phyloP scores from a whole-genome alignment of 2,888 invertebrate species.

The Agrilus cyanescens region DNA sequence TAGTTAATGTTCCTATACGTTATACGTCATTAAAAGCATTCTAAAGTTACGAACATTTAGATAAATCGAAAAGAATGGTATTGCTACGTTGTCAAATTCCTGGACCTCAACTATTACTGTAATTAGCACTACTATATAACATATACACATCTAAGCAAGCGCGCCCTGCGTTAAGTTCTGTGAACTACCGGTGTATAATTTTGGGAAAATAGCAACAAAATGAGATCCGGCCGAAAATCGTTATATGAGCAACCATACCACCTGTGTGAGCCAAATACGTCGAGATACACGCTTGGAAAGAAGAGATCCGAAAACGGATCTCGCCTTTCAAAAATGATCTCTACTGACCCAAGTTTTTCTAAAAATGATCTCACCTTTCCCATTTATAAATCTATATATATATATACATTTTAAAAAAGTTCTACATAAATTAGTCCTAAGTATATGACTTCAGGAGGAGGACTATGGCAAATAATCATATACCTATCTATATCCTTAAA shows the following conservation, averaged over 20 bases:
- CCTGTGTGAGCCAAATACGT: background rate
- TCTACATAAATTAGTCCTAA: too few species aligned
- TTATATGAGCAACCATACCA: background rate
- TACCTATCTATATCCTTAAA: too few species aligned
- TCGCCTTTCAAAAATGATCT: conserved; percentile 2
- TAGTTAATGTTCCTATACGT: too few species aligned
- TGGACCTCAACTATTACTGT: background rate
- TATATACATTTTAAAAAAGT: too few species aligned
- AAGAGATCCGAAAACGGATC: conserved; percentile 2
- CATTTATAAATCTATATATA: too few species aligned
- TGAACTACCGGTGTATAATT: background rate
- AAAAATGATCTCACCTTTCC: background rate
- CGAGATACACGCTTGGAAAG: background rate
- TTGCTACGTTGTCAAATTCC: background rate
- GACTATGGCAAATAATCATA: too few species aligned
- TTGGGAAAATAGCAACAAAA: background rate
- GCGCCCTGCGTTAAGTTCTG: too few species aligned
- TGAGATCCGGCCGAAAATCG: background rate
- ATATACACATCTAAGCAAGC: too few species aligned
- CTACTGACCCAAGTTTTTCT: background rate
- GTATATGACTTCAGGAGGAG: too few species aligned
- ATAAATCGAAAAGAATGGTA: background rate
- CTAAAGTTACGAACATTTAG: too few species aligned
- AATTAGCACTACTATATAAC: too few species aligned
- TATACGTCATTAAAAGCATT: too few species aligned